Conservation (phyloP, 2,888 invertebrate genomes). For the Psylliodes chrysocephalus region DNA sequence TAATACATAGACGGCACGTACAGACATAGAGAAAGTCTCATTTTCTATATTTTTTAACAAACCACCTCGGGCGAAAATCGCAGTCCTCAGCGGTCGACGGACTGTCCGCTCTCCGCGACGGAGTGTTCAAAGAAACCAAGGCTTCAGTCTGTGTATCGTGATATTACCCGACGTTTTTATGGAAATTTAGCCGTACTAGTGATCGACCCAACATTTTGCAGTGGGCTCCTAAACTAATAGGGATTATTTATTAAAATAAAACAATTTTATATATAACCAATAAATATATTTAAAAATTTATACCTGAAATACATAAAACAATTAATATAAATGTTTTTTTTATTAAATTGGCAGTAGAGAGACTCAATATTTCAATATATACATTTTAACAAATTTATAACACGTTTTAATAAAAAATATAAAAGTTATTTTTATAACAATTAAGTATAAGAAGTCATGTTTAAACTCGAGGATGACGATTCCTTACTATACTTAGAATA, state of each 20-base stretch:
- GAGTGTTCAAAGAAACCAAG: too few relatives aligned
- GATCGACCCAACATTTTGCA: too few relatives aligned
- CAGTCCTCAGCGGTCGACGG: too few relatives aligned
- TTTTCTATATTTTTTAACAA: too few relatives aligned
- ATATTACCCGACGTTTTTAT: too few relatives aligned
- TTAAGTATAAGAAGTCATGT: background rate
- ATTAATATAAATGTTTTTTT: slow-evolving; percentile 8
- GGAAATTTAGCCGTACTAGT: too few relatives aligned
- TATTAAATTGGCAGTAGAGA: slow-evolving; percentile 22
- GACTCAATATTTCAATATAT: slow-evolving; percentile 3
- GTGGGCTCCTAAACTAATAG: too few relatives aligned
- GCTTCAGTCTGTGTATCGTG: too few relatives aligned
- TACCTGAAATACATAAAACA: slow-evolving; percentile 14
- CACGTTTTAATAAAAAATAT: slow-evolving; percentile 4
- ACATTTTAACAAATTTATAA: slow-evolving; percentile 17
- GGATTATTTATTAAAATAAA: background rate
- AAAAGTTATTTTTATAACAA: slow-evolving; percentile 1
- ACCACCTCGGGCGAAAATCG: too few relatives aligned
- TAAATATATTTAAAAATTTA: slow-evolving; percentile 23
- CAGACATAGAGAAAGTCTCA: too few relatives aligned
- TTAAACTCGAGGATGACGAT: background rate
- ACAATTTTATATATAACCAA: slow-evolving; percentile 13
- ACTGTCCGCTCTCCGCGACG: too few relatives aligned
- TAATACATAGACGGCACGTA: too few relatives aligned
- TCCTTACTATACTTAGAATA: background rate